A percentile compares a stretch with the other conserved stretches of the same genome.
Evolutionary conservation across 2,797 vertebrate genomes (phyloP).

Genomic region (Siniperca obscura): DNA sequence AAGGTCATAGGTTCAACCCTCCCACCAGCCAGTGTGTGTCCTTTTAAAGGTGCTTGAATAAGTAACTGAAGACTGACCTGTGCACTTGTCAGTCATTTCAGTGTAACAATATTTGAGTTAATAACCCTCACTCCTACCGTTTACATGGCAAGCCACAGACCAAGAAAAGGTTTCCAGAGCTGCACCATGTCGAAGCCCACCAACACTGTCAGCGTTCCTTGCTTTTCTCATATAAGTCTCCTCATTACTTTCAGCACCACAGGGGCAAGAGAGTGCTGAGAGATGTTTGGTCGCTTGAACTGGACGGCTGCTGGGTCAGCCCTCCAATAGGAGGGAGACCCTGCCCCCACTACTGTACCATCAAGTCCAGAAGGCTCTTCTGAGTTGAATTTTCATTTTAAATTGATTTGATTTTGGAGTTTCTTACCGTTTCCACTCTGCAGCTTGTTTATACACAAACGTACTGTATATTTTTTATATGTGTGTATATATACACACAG

Average conservation of each 20-base stretch:
- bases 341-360: not conserved
- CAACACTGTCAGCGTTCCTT: slow-evolving; percentile 43
- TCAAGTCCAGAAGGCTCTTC: slow-evolving; percentile 22
- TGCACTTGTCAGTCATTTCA: slow-evolving; percentile 26
- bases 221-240: slow-evolving; percentile 50
- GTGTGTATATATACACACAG: slow-evolving; percentile 9
- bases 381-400: slow-evolving; percentile 12
- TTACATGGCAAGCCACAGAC: slow-evolving; percentile 43
- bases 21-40: not conserved
- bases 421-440: slow-evolving; percentile 10
- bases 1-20: not conserved
- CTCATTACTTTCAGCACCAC: slow-evolving; percentile 55
- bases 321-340: not conserved
- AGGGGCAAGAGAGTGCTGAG: slow-evolving; percentile 59
- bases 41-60: not conserved
- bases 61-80: slow-evolving; percentile 16
- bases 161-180: slow-evolving; percentile 49
- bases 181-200: slow-evolving; percentile 51
- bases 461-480: slow-evolving; percentile 11
- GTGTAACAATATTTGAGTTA: slow-evolving; percentile 43
- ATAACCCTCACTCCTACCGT: slow-evolving; percentile 18
- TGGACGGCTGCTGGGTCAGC: slow-evolving; percentile 45
- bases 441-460: slow-evolving; percentile 26
- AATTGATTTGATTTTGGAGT: not conserved
- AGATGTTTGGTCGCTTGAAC: slow-evolving; percentile 55